Evolutionary conservation across 2,113 vertebrate genomes (phyloP), one percentile per base, ranked within the genome.

Genomic region (Saccopteryx leptura): DNA sequence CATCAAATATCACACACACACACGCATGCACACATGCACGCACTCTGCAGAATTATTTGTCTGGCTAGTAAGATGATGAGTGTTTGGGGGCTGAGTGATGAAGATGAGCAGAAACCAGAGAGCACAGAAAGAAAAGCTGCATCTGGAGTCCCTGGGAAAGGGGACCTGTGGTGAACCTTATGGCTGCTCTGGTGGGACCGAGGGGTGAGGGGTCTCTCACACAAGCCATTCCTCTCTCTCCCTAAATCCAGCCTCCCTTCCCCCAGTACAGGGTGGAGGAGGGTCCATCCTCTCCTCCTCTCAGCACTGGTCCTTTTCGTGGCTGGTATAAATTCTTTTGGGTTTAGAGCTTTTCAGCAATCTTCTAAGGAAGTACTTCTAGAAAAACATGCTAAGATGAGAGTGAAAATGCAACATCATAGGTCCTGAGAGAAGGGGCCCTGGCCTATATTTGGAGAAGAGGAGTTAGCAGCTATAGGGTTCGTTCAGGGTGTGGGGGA

Each of bases 401-500:
- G 11, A 52, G 89, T 2, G 46, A 56, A 9, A 33, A 60, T 19
- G 18, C 2, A 68, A 21, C 9, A 6, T 11, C 15, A 15, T 0
- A 33, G 14, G 2, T 28, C 33, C 50, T 0, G 0, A 65, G 14
- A 65, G 46, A 21, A 48, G 14, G 10, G 24, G 6, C 46, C 11
- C n/a, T 46, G 54, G 12, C 1, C 21, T 14, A 12, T 68, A 33
- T 17, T 8, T 74, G 5, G 33, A 94, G 12, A 69, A 88, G 63
- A 66, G 50, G 52, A 23, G 9, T 63, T 65, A 89, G 48, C 50
- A 82, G 52, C 19, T 50, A 13, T n/a, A 11, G 3, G 3, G 6
- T 31, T 1, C 28, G 6, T 31, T 1, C 28, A n/a, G 33, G 33
- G 6, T 28, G 6, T 9, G n/a, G 8, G 1, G 11, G 3, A 4